Base-by-base conservation (phyloP, 2,797 vertebrate genomes). In the Parauchenoglanis ngamensis region DNA sequence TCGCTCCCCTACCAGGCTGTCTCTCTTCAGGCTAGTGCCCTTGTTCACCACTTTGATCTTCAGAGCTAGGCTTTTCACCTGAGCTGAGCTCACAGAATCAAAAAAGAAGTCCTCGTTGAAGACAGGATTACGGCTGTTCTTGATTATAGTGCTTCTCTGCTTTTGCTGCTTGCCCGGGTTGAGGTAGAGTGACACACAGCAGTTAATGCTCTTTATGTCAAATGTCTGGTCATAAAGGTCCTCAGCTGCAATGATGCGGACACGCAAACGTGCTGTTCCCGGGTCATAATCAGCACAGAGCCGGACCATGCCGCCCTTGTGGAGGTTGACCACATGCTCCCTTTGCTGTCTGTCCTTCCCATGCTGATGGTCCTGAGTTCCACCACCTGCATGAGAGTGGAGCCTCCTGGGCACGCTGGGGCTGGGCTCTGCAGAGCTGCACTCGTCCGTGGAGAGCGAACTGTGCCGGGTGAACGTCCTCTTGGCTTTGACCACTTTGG, bases 81-180 rank as follows among this genome's bases (percentile, higher is more conserved):
- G 97, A 40, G 93, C 93, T 0, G 95, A 91, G 75, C 96, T 96
- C 84, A 99, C 93, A 0, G 97, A 95, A 0, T 99, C 98, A 3
- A 99, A 99, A 95, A 99, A 99, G 95, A 99, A 99, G 94, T 99
- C 98, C 94, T 99, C 98, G 0, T 99, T 99, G 95, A 99, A 99
- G 92, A 98, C 78, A 0, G 98, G 98, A 91, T 97, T 98, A 90
- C 97, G 96, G 94, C 97, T 99, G 94, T 98, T 98, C 94, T 98
- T 99, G 94, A 99, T 95, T 40, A 99, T 97, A 92, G 97, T 98
- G 96, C 98, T 99, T 86, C 98, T 95, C 87, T 99, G 98, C 90
- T 98, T 99, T 95, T 99, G 98, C 91, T 97, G 93, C 95, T 99
- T 99, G 2, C 98, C 98, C 0, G 98, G 98, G 90, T 97, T 98